Percentiles rank a stretch among this genome's conserved stretches.
These are phyloP conservation scores for Asbolus verrucosus DNA, from an alignment of 1,140 invertebrate genomes.

Conservation along the genomic window DNA sequence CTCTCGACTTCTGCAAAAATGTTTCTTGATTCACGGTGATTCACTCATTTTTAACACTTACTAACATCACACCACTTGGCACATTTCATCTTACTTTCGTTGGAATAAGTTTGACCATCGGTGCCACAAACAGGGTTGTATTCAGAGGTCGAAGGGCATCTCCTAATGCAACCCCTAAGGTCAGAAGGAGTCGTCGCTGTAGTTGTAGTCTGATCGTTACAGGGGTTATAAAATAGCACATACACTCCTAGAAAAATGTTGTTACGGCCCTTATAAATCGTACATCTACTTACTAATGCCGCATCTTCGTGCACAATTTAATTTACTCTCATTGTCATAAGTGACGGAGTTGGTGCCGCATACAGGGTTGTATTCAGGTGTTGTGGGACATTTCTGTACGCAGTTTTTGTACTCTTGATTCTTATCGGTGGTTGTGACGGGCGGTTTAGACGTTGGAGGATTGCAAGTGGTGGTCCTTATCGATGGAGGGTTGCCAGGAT, in stretches of 20 bases:
- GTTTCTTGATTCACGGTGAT: neutral
- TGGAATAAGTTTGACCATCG: slow-evolving; percentile 73
- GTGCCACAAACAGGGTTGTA: slow-evolving; percentile 80
- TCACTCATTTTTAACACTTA: slow-evolving; percentile 57
- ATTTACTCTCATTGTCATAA: slow-evolving; percentile 72
- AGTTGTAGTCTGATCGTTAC: too few relatives aligned
- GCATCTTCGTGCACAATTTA: slow-evolving; percentile 72
- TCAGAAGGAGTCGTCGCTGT: slow-evolving; percentile 56
- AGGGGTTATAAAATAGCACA: too few relatives aligned
- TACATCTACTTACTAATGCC: slow-evolving; percentile 70
- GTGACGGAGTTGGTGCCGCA: slow-evolving; percentile 75
- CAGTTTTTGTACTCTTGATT: too few relatives aligned
- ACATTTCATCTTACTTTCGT: slow-evolving; percentile 72
- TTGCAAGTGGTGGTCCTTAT: too few relatives aligned
- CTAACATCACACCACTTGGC: slow-evolving; percentile 71
- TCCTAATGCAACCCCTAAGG: slow-evolving; percentile 63
- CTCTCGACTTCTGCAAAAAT: neutral
- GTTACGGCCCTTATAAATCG: too few relatives aligned
- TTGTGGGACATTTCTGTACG: slow-evolving; percentile 67
- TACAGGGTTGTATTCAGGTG: slow-evolving; percentile 76
- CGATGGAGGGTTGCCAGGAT: too few relatives aligned
- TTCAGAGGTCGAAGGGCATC: slow-evolving; percentile 69
- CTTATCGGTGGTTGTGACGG: too few relatives aligned
- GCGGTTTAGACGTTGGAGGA: too few relatives aligned
- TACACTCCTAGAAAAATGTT: too few relatives aligned